Evolutionary conservation across 2,113 vertebrate genomes (phyloP).

Genomic region (Calypte anna): DNA sequence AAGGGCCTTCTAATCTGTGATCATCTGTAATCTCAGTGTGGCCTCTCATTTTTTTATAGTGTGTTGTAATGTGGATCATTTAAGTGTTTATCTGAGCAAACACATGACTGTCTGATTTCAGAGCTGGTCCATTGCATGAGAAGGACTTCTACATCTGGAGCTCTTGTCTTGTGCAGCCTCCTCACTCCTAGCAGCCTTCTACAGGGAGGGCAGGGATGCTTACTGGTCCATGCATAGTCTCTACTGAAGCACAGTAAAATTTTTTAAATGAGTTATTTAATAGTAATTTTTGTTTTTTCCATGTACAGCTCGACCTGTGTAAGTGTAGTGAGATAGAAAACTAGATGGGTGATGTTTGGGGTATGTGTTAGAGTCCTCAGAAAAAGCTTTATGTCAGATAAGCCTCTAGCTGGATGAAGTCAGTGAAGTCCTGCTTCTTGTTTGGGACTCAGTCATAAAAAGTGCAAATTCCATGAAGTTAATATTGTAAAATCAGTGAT

Average conservation of each 20-base stretch:
- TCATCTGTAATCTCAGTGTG: not conserved
- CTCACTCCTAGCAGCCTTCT: not conserved
- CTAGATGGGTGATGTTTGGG: not conserved
- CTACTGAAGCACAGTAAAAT: not conserved
- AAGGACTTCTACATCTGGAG: not conserved
- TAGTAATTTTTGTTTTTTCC: not conserved
- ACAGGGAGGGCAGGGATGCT: not conserved
- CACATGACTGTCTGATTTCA: not conserved
- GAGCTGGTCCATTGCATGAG: not conserved
- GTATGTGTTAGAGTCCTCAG: not conserved
- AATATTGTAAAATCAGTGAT: slow-evolving; percentile 43
- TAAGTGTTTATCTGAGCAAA: not conserved
- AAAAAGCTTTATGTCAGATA: not conserved
- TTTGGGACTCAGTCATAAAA: not conserved
- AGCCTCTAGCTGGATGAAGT: not conserved
- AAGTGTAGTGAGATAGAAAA: not conserved
- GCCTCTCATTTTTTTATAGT: not conserved
- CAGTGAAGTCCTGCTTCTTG: not conserved
- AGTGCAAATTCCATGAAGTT: not conserved
- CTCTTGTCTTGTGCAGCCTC: not conserved
- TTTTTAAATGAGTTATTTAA: not conserved
- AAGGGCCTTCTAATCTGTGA: not conserved
- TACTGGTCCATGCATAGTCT: not conserved
- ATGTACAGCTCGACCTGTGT: not conserved
- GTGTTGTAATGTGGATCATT: not conserved